Evolutionary conservation across 2,888 invertebrate genomes (phyloP).

Genomic region (Cinara cedri): DNA sequence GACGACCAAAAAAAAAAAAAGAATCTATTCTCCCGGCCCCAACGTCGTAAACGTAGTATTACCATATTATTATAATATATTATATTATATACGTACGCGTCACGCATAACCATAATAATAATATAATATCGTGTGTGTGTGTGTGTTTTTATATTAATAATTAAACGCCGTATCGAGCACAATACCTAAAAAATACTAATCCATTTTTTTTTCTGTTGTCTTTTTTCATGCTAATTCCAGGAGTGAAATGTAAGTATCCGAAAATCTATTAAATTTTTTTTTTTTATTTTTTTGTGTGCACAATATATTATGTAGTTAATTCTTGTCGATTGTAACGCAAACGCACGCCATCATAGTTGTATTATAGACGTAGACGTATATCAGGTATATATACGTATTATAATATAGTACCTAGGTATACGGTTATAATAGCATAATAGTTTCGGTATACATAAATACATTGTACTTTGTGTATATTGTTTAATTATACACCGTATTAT

Average conservation of each 20-base stretch:
- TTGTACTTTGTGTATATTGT: too few relatives aligned
- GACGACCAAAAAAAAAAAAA: too few relatives aligned
- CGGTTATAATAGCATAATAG: too few relatives aligned
- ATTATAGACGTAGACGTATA: neutral
- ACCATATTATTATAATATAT: neutral
- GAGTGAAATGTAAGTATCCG: slow-evolving; percentile 46
- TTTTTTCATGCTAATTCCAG: slow-evolving; percentile 50
- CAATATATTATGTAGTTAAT: neutral
- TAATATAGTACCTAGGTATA: neutral
- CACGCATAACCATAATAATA: neutral
- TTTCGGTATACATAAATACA: too few relatives aligned
- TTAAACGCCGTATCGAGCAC: neutral
- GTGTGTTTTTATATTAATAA: neutral
- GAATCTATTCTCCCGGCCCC: too few relatives aligned
- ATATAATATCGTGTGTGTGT: neutral
- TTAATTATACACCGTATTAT: too few relatives aligned
- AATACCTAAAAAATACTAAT: slow-evolving; percentile 37
- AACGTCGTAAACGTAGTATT: neutral
- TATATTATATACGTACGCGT: too few relatives aligned
- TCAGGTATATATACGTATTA: neutral
- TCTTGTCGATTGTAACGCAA: slow-evolving; percentile 21
- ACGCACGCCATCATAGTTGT: neutral
- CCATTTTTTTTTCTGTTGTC: slow-evolving; percentile 22
- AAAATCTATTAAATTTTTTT: too few relatives aligned
- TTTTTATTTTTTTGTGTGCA: neutral